Evolutionary conservation across 2,888 invertebrate genomes (phyloP).

Genomic region (Melipona beecheii): DNA sequence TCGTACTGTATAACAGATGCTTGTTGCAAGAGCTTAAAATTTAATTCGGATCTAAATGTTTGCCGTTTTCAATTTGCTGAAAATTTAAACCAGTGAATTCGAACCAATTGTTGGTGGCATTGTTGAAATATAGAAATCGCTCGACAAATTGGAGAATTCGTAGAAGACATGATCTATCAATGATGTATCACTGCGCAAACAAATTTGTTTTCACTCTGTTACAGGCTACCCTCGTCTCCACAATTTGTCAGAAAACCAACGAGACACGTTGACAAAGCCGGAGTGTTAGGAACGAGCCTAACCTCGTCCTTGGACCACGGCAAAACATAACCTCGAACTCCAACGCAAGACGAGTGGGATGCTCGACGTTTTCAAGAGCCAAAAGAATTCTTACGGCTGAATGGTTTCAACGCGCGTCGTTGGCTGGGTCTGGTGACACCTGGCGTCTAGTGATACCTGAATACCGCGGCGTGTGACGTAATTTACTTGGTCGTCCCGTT

Average conservation of each 20-base stretch:
- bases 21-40: neutral
- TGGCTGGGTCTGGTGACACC: conserved; percentile 61
- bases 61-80: neutral
- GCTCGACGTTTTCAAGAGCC: conserved; percentile 26
- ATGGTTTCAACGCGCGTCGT: conserved; percentile 31
- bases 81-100: too few relatives aligned
- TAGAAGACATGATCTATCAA: conserved; percentile 51
- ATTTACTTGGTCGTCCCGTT: conserved; percentile 62
- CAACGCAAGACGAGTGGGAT: conserved; percentile 25
- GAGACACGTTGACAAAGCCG: conserved; percentile 73
- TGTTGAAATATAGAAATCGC: neutral
- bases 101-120: too few relatives aligned
- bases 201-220: conserved; percentile 67
- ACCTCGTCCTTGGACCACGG: conserved; percentile 62
- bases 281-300: conserved; percentile 59
- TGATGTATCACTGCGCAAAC: conserved; percentile 40
- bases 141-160: conserved; percentile 28
- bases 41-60: neutral
- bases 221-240: conserved; percentile 55
- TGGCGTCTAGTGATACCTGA: conserved; percentile 66
- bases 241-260: conserved; percentile 77
- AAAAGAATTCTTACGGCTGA: conserved; percentile 58
- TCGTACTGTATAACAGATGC: neutral
- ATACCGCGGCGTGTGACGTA: conserved; percentile 74
- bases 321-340: conserved; percentile 55